Evolutionary conservation across 92 coral and sea anemone species (phyloP).

Genomic region (Blastomussa wellsi): DNA sequence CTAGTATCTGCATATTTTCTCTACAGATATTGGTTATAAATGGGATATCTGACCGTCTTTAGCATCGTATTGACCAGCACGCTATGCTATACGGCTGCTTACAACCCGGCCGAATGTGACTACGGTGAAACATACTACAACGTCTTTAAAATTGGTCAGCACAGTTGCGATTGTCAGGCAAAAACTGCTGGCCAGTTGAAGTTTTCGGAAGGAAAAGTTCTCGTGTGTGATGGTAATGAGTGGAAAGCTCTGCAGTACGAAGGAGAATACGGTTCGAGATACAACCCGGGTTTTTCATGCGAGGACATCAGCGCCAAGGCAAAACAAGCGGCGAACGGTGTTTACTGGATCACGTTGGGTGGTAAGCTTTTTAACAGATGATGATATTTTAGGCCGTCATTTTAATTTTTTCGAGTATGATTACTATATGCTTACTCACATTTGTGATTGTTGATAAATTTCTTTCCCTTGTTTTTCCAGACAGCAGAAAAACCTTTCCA

Average conservation of each 20-base stretch:
- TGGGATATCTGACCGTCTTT: not conserved
- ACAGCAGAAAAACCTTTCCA: slow-evolving; percentile 14
- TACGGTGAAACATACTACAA: slow-evolving; percentile 1
- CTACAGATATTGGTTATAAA: not conserved
- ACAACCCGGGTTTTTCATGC: slow-evolving; percentile 11
- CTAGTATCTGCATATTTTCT: not conserved
- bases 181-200: slow-evolving; percentile 1
- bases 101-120: not conserved
- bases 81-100: not conserved
- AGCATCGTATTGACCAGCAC: not conserved
- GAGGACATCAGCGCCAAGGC: not conserved
- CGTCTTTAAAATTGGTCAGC: not conserved
- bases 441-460: no score
- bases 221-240: slow-evolving; percentile 6
- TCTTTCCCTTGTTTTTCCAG: not conserved
- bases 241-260: slow-evolving; percentile 30
- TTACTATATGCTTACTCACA: not conserved
- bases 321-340: not conserved
- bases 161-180: not conserved
- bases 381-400: not conserved
- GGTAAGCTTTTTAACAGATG: not conserved
- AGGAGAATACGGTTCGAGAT: not conserved
- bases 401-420: not conserved
- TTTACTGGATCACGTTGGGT: slow-evolving; percentile 17
- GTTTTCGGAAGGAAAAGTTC: slow-evolving; percentile 2